Evolutionary conservation across 2,888 invertebrate species (phyloP).

Genomic region (Leptinotarsa rubiginosa): DNA sequence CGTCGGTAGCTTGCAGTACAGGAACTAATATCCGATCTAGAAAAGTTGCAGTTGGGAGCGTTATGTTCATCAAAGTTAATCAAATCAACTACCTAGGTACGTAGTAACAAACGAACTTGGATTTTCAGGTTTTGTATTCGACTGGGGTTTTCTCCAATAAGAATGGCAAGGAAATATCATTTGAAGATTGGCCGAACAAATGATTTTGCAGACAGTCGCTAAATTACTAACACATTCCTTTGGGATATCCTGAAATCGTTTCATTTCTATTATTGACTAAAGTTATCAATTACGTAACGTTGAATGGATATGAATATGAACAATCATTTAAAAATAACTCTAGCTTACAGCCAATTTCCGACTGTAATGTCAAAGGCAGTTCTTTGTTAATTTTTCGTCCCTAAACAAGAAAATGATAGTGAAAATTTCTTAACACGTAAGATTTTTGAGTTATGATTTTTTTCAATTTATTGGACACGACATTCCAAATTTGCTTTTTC

Average conservation of each 20-base stretch:
- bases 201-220: conserved; percentile 80
- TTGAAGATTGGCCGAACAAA: conserved; percentile 83
- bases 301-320: background rate
- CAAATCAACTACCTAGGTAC: conserved; percentile 72
- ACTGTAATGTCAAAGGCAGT: too few relatives aligned
- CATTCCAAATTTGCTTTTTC: too few relatives aligned
- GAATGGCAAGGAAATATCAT: conserved; percentile 81
- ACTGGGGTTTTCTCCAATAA: conserved; percentile 72
- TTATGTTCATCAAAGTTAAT: conserved; percentile 23
- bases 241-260: conserved; percentile 73
- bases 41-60: conserved; percentile 50
- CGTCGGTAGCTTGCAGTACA: conserved; percentile 80
- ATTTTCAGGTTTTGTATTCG: conserved; percentile 65
- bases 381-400: too few relatives aligned
- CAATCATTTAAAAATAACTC: background rate
- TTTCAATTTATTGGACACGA: too few relatives aligned
- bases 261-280: background rate
- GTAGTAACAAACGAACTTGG: conserved; percentile 77
- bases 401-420: too few relatives aligned
- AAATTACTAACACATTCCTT: conserved; percentile 79
- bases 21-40: conserved; percentile 81
- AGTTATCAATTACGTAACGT: background rate
- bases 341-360: too few relatives aligned
- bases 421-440: too few relatives aligned
- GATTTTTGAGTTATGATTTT: too few relatives aligned